These are phyloP conservation scores for Trisateles emortualis DNA, from an alignment of 2,888 invertebrate genomes.

Conservation along the genomic window DNA sequence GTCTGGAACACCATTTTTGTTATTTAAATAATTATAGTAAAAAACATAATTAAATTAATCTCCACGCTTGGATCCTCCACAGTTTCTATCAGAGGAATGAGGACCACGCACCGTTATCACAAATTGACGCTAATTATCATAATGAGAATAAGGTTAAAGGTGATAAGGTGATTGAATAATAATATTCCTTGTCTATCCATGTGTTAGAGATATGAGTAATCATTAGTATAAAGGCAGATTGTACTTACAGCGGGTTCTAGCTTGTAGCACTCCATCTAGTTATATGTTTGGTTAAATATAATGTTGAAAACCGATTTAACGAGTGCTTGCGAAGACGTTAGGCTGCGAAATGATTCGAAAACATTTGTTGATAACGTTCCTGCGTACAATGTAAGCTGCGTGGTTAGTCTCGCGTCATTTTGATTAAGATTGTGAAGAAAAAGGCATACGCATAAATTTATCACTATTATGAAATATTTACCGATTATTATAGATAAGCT, in stretches of 20 bases:
- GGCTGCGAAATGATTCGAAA: slow-evolving; percentile 18
- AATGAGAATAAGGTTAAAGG: slow-evolving; percentile 54
- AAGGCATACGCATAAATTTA: background rate
- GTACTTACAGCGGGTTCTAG: slow-evolving; percentile 56
- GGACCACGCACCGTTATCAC: slow-evolving; percentile 31
- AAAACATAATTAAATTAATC: slow-evolving; percentile 24
- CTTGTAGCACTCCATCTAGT: slow-evolving; percentile 61
- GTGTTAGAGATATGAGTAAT: slow-evolving; percentile 21
- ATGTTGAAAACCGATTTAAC: background rate
- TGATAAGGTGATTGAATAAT: slow-evolving; percentile 39
- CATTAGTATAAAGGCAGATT: slow-evolving; percentile 1
- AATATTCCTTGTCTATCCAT: slow-evolving; percentile 22
- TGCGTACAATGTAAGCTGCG: background rate
- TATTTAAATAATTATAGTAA: slow-evolving; percentile 19
- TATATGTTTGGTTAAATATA: background rate
- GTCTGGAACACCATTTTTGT: slow-evolving; percentile 78
- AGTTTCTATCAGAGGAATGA: slow-evolving; percentile 48
- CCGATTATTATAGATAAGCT: too few species aligned
- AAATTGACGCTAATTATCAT: slow-evolving; percentile 32
- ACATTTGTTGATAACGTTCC: slow-evolving; percentile 22
- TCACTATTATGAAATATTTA: background rate
- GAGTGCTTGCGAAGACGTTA: slow-evolving; percentile 15
- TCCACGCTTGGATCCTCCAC: slow-evolving; percentile 27
- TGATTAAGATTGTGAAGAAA: background rate
- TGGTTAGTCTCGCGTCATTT: background rate